A percentile compares a stretch with the other conserved stretches of the same genome.
Conservation (phyloP, 2,113 vertebrate genomes). For the Toxotes chatareus region DNA sequence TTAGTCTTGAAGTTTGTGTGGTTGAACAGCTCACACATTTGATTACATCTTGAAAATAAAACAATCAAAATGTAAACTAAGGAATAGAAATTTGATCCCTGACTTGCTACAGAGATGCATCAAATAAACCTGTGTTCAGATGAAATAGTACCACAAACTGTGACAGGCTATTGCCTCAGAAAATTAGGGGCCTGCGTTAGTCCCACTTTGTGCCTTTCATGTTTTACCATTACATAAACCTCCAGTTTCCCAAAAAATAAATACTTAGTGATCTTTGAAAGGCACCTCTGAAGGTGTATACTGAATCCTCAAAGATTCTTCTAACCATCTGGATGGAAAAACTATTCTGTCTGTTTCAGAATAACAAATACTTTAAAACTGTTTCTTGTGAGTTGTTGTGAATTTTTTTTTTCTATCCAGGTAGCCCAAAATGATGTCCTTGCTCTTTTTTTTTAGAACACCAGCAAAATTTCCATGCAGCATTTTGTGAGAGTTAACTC, state of each 20-base stretch:
- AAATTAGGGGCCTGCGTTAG: neutral
- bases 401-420: neutral
- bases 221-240: neutral
- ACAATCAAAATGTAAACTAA: conserved; percentile 1
- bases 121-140: neutral
- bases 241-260: neutral
- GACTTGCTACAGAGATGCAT: neutral
- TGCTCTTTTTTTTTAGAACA: neutral
- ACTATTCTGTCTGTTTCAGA: too few species aligned
- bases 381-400: neutral
- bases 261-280: neutral
- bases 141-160: neutral
- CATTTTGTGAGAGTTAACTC: too few species aligned
- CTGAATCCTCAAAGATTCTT: neutral
- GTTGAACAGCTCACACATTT: neutral
- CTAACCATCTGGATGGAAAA: conserved; percentile 8
- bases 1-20: neutral
- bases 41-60: neutral
- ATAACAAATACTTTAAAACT: neutral
- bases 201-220: neutral
- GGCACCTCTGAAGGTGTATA: neutral
- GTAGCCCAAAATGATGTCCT: neutral
- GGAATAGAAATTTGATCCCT: neutral
- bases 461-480: neutral
- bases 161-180: neutral